Evolutionary conservation across 2,113 vertebrate genomes (phyloP).

Genomic region (Phodopus roborovskii): DNA sequence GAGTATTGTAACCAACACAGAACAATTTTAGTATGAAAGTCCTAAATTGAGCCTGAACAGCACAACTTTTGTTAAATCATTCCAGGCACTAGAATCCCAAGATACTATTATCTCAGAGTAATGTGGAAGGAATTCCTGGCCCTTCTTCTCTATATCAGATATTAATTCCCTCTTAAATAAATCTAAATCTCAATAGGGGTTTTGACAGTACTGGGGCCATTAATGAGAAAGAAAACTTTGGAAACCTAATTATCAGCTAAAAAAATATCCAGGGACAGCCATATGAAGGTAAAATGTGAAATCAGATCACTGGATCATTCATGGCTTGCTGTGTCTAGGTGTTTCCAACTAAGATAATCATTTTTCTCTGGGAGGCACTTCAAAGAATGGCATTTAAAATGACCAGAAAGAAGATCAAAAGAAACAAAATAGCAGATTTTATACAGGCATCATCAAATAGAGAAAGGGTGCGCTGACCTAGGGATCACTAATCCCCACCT

Average conservation of each 20-base stretch:
- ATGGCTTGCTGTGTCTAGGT: constrained; percentile 6
- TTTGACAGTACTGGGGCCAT: constrained; percentile 64
- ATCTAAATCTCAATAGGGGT: constrained; percentile 70
- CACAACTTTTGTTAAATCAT: constrained; percentile 53
- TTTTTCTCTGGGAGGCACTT: constrained; percentile 68
- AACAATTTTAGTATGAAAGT: constrained; percentile 34
- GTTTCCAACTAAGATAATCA: constrained; percentile 70
- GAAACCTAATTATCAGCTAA: constrained; percentile 75
- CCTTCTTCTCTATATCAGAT: constrained; percentile 63
- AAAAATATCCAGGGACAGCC: constrained; percentile 65
- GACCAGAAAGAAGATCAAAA: constrained; percentile 58
- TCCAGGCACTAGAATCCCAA: neutral
- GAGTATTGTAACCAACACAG: constrained; percentile 42
- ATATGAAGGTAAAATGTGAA: constrained; percentile 60
- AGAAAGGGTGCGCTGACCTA: constrained; percentile 38
- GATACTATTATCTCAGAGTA: neutral
- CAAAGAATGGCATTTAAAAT: constrained; percentile 70
- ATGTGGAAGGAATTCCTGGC: constrained; percentile 54
- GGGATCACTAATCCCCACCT: neutral
- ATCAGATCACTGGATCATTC: constrained; percentile 35
- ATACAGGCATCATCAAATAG: constrained; percentile 48
- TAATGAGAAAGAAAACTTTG: constrained; percentile 73
- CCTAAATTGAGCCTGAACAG: constrained; percentile 40
- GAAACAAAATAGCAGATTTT: constrained; percentile 48
- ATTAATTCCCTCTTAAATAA: constrained; percentile 78